A percentile compares a stretch with the other conserved stretches of the same genome.
Conservation (phyloP, 2,888 invertebrate species). For the Sicus ferrugineus region DNA sequence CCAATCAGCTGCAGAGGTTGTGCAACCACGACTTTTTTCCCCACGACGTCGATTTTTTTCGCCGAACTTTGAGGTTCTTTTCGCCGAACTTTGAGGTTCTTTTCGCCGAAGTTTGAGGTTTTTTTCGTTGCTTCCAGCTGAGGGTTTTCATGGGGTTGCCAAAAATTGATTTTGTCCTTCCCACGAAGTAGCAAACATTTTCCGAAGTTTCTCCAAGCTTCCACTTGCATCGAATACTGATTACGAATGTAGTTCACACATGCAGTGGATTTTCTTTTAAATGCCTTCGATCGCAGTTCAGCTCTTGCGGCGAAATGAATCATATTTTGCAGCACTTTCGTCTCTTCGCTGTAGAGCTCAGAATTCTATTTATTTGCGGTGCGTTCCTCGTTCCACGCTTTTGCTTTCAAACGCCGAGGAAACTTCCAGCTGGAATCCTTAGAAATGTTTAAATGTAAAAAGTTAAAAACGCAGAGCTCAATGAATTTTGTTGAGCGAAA, state of each 20-base stretch:
- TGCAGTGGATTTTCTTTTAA: too few relatives aligned
- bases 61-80: not conserved
- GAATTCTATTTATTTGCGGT: not conserved
- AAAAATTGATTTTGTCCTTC: not conserved
- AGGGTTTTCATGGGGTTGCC: not conserved
- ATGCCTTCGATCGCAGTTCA: not conserved
- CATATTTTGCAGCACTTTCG: not conserved
- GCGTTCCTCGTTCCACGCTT: not conserved
- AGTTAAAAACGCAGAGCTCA: not conserved
- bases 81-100: not conserved
- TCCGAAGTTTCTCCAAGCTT: not conserved
- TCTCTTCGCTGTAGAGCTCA: not conserved
- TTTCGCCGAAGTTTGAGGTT: too few relatives aligned
- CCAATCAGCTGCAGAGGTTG: not conserved
- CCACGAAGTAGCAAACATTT: not conserved
- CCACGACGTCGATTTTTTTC: not conserved
- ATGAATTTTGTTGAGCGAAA: not conserved
- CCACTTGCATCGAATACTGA: not conserved
- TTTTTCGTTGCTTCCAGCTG: too few relatives aligned
- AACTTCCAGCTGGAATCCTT: not conserved
- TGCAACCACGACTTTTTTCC: not conserved
- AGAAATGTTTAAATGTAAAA: not conserved
- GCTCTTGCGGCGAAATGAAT: conserved; percentile 7
- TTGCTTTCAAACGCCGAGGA: not conserved
- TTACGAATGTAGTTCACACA: conserved; percentile 5